Conservation (phyloP, 1,140 invertebrate species). For the Choristoneura fumiferana region DNA sequence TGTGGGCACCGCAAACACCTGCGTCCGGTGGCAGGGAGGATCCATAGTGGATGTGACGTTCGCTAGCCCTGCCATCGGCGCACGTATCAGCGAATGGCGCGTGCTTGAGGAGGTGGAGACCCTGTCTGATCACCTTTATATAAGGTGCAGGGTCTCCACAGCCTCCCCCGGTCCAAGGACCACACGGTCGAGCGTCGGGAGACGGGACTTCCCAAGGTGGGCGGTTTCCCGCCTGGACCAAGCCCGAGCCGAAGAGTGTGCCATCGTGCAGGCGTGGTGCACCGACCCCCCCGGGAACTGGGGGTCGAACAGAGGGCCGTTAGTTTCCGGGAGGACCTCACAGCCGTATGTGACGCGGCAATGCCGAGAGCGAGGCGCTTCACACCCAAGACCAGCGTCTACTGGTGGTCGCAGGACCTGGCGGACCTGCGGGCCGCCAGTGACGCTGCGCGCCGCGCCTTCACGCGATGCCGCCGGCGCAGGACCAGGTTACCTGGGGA, state of each 20-base stretch:
- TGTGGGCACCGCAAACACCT: not conserved
- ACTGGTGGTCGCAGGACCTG: no score
- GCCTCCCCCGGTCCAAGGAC: no score
- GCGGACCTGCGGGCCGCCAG: no score
- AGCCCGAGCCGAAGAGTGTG: conserved; percentile 2
- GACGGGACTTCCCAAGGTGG: conserved; percentile 13
- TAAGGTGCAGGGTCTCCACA: conserved; percentile 44
- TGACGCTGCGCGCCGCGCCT: no score
- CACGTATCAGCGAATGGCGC: conserved; percentile 22
- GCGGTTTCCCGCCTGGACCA: conserved; percentile 14
- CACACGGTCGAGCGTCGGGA: not conserved
- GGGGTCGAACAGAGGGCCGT: no score
- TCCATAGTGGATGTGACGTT: not conserved
- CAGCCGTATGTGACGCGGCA: no score
- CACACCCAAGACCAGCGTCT: no score
- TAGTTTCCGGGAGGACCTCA: no score
- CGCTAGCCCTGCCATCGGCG: not conserved
- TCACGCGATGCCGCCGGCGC: no score
- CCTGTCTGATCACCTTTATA: conserved; percentile 56
- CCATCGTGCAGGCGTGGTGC: conserved; percentile 12
- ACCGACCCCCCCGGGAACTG: no score
- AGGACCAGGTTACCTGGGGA: no score
- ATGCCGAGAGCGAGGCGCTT: no score
- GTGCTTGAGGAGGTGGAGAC: not conserved
- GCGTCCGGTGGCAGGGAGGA: not conserved